Base-by-base conservation (phyloP, 1,140 invertebrate species). In the Akabosia matsudoensis region DNA sequence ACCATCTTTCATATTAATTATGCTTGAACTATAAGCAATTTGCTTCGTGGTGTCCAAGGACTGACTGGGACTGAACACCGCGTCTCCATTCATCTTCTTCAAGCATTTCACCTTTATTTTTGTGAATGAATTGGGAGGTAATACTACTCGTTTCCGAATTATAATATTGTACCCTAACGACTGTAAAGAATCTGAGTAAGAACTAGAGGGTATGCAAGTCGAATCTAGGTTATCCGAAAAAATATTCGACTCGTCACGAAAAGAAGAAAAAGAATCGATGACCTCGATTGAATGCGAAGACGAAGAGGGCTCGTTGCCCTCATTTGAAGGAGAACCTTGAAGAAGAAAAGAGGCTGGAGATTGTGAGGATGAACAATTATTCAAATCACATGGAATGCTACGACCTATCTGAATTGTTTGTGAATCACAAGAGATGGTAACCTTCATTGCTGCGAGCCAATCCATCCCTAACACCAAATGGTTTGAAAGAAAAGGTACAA, bases 401-500 rank as follows among this genome's bases (percentile, higher is more conserved):
- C n/a, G 13, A 67, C 31, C 13, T 31, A 16, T 67, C 28, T 3
- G 7, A 31, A 30, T 28, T 10, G 37, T 45, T 10, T 30, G 61
- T 2, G 24, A 30, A 30, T 31, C 13, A 67, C 61, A 67, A 67
- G 26, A 67, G 31, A 67, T 67, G 24, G 10, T 31, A 67, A 67
- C 61, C 3, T 67, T 24, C 61, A 67, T 67, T 10, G 61, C 61
- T 67, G 61, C 4, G 10, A 67, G 61, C 61, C 61, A 67, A 30
- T 67, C 61, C 61, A 67, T 67, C 10, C 61, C 61, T 30, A 67
- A 31, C 1, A 67, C 61, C 10, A 67, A 30, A 13, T 67, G 1
- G n/a, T 67, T 67, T 67, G 61, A 30, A 31, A 67, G 61, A 30
- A n/a, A 67, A 31, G 61, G 61, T 7, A 67, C 61, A 28, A 67